These are phyloP conservation scores for Phataginus tricuspis DNA, from an alignment of 2,797 vertebrate genomes.

Conservation along the genomic window DNA sequence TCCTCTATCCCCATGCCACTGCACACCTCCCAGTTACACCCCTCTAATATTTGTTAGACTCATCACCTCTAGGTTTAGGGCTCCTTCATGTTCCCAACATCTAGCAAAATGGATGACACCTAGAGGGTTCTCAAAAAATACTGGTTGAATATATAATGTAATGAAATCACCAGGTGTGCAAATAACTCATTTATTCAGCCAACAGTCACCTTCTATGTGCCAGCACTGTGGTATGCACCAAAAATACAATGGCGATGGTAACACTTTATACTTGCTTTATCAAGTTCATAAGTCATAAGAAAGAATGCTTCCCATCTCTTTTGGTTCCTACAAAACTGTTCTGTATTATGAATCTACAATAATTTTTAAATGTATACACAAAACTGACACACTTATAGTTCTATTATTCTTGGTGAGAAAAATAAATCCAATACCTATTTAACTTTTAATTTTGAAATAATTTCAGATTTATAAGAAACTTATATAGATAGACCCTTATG, in stretches of 20 bases:
- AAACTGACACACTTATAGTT: background rate
- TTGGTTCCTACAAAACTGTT: background rate
- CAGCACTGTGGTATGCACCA: background rate
- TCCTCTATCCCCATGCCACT: too few species aligned
- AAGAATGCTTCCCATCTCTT: background rate
- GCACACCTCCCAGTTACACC: background rate
- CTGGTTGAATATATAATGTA: background rate
- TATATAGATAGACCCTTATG: background rate
- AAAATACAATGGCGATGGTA: background rate
- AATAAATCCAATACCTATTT: background rate
- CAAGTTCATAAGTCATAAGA: background rate
- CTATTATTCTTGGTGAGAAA: background rate
- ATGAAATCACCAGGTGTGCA: background rate
- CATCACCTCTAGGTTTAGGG: background rate
- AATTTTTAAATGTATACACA: background rate
- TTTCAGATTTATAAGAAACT: background rate
- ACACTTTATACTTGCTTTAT: background rate
- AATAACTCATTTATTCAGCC: background rate
- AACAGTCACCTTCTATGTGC: background rate
- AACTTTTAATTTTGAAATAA: background rate
- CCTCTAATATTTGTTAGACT: background rate
- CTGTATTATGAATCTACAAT: background rate
- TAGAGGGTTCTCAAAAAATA: background rate
- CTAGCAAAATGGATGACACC: background rate
- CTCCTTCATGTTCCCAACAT: background rate